A percentile compares a stretch with the other conserved stretches of the same genome.
phyloP scores from a whole-genome alignment of 1,140 invertebrate species.

The Brachionus paranguensis region DNA sequence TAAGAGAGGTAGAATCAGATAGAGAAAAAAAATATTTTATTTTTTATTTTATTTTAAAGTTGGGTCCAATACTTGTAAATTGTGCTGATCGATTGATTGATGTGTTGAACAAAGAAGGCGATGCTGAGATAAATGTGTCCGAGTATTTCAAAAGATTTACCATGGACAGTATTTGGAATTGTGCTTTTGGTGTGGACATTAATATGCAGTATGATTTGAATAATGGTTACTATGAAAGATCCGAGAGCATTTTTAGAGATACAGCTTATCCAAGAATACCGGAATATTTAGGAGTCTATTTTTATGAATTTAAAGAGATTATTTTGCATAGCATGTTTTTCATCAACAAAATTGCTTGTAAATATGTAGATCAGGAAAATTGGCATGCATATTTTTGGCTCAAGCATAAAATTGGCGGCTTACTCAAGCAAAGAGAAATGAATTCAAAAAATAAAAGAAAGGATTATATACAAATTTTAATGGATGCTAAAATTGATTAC shows the following conservation, averaged over 20 bases:
- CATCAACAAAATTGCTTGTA: neutral
- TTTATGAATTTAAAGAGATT: neutral
- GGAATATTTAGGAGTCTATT: neutral
- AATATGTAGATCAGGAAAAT: neutral
- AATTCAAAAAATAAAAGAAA: neutral
- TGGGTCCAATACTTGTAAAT: neutral
- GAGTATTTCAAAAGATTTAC: slow-evolving; percentile 42
- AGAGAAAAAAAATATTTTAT: neutral
- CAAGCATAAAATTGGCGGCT: neutral
- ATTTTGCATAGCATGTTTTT: neutral
- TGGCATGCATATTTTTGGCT: slow-evolving; percentile 23
- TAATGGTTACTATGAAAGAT: slow-evolving; percentile 42
- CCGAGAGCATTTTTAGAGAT: neutral
- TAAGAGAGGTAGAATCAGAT: neutral
- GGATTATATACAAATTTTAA: slow-evolving; percentile 26
- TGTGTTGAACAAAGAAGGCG: neutral
- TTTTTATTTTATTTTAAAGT: slow-evolving; percentile 42
- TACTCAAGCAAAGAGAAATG: neutral
- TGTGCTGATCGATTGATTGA: neutral
- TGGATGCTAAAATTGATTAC: neutral
- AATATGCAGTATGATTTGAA: slow-evolving; percentile 49
- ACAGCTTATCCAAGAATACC: neutral
- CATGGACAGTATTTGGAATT: slow-evolving; percentile 34
- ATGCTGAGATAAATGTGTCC: neutral
- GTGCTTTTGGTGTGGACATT: slow-evolving; percentile 17